Base-by-base conservation (phyloP, 1,140 invertebrate species). In the Patella vulgata region DNA sequence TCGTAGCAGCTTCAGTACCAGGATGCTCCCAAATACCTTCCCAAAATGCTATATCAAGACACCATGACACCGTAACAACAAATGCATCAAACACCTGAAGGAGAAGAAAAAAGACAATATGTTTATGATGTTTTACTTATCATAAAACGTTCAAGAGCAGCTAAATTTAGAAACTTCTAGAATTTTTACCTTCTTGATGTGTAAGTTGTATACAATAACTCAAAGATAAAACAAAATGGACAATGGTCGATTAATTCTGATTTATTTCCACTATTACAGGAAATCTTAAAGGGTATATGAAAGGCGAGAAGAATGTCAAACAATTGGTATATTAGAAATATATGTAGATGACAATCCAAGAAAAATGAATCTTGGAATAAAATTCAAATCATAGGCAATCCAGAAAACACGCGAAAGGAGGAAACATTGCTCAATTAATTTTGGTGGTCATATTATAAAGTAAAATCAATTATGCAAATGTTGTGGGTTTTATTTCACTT, bases 11-110 rank as follows among this genome's bases (percentile, higher is more conserved):
- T 55, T 81, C 74, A 6, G 66, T 64, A 43, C 77, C 77, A 1
- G 77, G 77, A 57, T 79, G 69, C 5, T 73, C 73, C 77, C 79
- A 79, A 36, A 81, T 70, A 28, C 79, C 79, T 61, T 81, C 71
- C 66, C 66, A 76, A 36, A 81, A 79, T n/a, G 67, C 75, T 14
- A 81, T 66, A 58, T 81, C 79, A 2, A 81, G 56, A 33, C 65
- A 60, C 77, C 77, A 79, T 0, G 79, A 78, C 9, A 75, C 68
- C 4, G 74, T 71, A 14, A 81, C 70, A 1, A 81, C 74, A 47
- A 76, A 70, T 11, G 74, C 74, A 46, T 81, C 79, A 51, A 79
- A 81, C 31, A 78, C 68, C 79, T 80, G 66, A 12, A 52, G 43
- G 28, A 30, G n/a, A 60, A 54, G 25, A 23, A 65, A 50, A 43